Percentiles rank a stretch among this genome's conserved stretches.
These are phyloP conservation scores for Orthonevra nobilis DNA, from an alignment of 2,888 invertebrate genomes.

Conservation along the genomic window DNA sequence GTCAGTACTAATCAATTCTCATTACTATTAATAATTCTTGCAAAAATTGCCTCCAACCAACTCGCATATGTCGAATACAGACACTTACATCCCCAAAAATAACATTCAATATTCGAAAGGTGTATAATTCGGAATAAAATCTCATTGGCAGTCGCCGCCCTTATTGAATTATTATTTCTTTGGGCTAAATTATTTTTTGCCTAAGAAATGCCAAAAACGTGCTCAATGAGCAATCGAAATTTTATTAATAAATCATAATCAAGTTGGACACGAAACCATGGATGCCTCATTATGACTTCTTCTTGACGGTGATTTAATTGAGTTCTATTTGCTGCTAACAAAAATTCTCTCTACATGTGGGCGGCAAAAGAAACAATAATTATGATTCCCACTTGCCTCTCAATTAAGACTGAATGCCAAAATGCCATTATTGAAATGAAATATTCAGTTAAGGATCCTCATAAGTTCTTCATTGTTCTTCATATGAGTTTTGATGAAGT, in stretches of 20 bases:
- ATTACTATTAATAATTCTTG: constrained; percentile 50
- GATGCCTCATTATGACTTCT: constrained; percentile 47
- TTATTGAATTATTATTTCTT: constrained; percentile 53
- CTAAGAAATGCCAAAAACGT: constrained; percentile 59
- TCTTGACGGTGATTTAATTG: constrained; percentile 61
- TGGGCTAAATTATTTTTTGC: constrained; percentile 23
- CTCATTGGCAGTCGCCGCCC: constrained; percentile 33
- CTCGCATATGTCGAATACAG: constrained; percentile 31
- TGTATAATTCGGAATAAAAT: constrained; percentile 39
- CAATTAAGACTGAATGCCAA: constrained; percentile 41
- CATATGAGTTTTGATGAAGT: constrained; percentile 33
- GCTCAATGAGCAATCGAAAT: constrained; percentile 70
- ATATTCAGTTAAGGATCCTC: constrained; percentile 30
- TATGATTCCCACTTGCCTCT: constrained; percentile 57
- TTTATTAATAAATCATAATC: constrained; percentile 69
- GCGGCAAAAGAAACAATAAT: constrained; percentile 39
- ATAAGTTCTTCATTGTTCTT: constrained; percentile 18
- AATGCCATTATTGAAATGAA: constrained; percentile 49
- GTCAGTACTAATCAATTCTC: constrained; percentile 36
- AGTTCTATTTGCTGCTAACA: constrained; percentile 51
- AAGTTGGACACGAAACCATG: constrained; percentile 38
- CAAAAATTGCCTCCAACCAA: constrained; percentile 4
- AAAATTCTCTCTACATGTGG: constrained; percentile 34
- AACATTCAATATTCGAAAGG: constrained; percentile 30
- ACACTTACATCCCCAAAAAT: background rate